Conservation (phyloP, 2,888 invertebrate genomes). For the Leptopilina drosophilae region DNA sequence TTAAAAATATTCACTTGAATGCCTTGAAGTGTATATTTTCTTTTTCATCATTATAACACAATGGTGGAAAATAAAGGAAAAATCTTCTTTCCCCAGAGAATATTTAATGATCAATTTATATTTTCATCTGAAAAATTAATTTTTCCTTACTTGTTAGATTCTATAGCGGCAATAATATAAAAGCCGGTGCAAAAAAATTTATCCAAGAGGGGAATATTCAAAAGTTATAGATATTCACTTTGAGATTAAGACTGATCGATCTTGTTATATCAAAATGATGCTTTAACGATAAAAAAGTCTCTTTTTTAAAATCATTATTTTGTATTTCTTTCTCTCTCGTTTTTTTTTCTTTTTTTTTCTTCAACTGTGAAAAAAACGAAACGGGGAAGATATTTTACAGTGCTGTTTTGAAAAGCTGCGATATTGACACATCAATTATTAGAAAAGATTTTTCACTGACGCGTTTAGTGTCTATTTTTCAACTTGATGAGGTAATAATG, state of each 20-base stretch:
- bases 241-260: constrained; percentile 35
- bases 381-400: constrained; percentile 1
- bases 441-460: constrained; percentile 23
- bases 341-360: too few relatives aligned
- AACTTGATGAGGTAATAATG: constrained; percentile 20
- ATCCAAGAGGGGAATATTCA: neutral
- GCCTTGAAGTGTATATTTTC: neutral
- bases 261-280: constrained; percentile 33
- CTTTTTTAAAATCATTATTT: constrained; percentile 6
- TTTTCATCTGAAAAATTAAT: neutral
- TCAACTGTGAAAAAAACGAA: neutral
- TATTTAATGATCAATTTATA: constrained; percentile 12
- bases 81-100: neutral
- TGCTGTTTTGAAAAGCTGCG: neutral
- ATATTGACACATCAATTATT: constrained; percentile 29
- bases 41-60: neutral
- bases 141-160: neutral
- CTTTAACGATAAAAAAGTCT: neutral
- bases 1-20: too few relatives aligned
- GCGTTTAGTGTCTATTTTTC: constrained; percentile 6
- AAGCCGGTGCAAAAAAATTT: neutral
- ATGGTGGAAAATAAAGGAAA: neutral
- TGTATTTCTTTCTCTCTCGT: neutral
- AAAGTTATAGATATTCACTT: constrained; percentile 5
- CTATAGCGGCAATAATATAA: constrained; percentile 4